Evolutionary conservation across 2,888 invertebrate genomes (phyloP).

Genomic region (Liopterus haemorrhoidalis): DNA sequence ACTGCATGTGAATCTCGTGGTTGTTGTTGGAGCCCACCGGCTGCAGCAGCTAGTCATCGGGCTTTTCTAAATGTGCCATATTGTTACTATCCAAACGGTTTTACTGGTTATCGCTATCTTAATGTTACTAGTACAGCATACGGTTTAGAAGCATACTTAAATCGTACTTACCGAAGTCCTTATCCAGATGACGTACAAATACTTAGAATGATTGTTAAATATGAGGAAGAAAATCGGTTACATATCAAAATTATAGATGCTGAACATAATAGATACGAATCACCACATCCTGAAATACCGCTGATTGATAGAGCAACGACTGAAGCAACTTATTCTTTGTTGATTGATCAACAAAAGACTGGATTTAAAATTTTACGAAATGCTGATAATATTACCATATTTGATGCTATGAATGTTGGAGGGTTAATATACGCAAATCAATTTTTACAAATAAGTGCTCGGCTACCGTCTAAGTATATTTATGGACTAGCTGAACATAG

Average conservation of each 20-base stretch:
- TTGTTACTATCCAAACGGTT: slow-evolving; percentile 67
- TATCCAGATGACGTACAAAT: slow-evolving; percentile 61
- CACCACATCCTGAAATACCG: slow-evolving; percentile 60
- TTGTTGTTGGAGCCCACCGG: slow-evolving; percentile 59
- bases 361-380: slow-evolving; percentile 60
- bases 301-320: slow-evolving; percentile 48
- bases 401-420: slow-evolving; percentile 61
- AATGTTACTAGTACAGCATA: slow-evolving; percentile 58
- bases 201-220: slow-evolving; percentile 56
- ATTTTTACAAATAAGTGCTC: slow-evolving; percentile 62
- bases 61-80: slow-evolving; percentile 65
- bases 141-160: slow-evolving; percentile 54
- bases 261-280: slow-evolving; percentile 55
- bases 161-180: slow-evolving; percentile 51
- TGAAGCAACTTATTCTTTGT: slow-evolving; percentile 52
- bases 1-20: slow-evolving; percentile 57
- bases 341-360: slow-evolving; percentile 50
- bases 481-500: slow-evolving; percentile 74
- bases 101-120: slow-evolving; percentile 57
- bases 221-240: slow-evolving; percentile 56
- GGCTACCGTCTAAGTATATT: slow-evolving; percentile 56
- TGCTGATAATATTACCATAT: slow-evolving; percentile 51
- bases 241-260: slow-evolving; percentile 59
- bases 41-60: slow-evolving; percentile 30
- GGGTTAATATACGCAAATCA: slow-evolving; percentile 71